Percentiles rank a stretch among this genome's conserved stretches.
phyloP scores from a whole-genome alignment of 92 coral and sea anemone genomes.

The Montipora capitata region DNA sequence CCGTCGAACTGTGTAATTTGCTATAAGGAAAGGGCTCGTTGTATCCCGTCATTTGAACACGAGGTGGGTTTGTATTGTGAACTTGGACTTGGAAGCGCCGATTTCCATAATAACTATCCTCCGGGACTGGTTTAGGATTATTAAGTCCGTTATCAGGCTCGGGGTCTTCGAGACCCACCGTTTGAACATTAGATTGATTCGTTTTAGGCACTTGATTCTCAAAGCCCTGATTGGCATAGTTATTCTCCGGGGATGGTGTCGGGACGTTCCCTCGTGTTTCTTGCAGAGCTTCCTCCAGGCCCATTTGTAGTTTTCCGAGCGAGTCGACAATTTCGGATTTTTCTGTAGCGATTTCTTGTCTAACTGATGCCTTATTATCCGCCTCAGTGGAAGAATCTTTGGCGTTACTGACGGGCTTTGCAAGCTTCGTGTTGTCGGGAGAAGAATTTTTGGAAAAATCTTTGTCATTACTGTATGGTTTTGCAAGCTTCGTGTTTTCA shows the following conservation, averaged over 20 bases:
- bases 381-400: not conserved
- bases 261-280: slow-evolving; percentile 42
- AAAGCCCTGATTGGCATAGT: not conserved
- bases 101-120: too few relatives aligned
- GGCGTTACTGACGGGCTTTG: not conserved
- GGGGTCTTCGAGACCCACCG: not conserved
- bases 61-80: too few relatives aligned
- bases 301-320: slow-evolving; percentile 44
- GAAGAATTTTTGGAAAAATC: not conserved
- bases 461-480: not conserved
- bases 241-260: not conserved
- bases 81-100: too few relatives aligned
- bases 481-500: slow-evolving; percentile 6
- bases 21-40: too few relatives aligned
- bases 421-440: not conserved
- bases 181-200: not conserved
- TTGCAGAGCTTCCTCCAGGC: slow-evolving; percentile 50
- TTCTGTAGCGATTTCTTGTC: slow-evolving; percentile 45
- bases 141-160: not conserved
- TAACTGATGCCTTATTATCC: slow-evolving; percentile 6
- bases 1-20: too few relatives aligned
- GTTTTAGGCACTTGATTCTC: slow-evolving; percentile 12
- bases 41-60: too few relatives aligned
- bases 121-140: not conserved
- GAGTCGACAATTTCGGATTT: slow-evolving; percentile 47